Evolutionary conservation across 2,797 vertebrate species (phyloP), one percentile per base, ranked within the genome.

Genomic region (Sebastiscus albofasciatus): DNA sequence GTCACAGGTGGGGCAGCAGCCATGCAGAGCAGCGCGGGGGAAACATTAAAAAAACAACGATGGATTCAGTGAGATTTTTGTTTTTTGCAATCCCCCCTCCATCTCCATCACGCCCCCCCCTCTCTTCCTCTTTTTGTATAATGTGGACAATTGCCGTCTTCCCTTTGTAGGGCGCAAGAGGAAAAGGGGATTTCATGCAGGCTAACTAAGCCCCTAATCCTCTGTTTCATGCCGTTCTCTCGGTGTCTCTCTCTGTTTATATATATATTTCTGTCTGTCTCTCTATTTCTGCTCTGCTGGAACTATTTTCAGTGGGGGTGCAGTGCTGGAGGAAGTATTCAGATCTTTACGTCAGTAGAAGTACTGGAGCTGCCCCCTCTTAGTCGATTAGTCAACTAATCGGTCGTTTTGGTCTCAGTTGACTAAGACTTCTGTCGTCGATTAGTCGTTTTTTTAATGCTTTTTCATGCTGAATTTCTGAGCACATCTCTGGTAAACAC

Each of bases 181-280:
- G 93, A 93, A 92, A 94, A 93, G 84, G 90, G 92, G 92, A 94
- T 95, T 95, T 94, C 93, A 94, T 94, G 93, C 90, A 91, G 89
- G 89, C 94, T 92, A 94, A 94, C 92, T 93, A 92, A 95, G 93
- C 93, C 81, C 77, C 92, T 94, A 94, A 95, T 93, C 94, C 91
- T 90, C 89, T 86, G 90, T 93, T 94, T 93, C 89, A 91, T 92
- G 91, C 82, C 69, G 80, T 74, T 90, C 80, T 83, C 73, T 68
- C 70, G 39, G 42, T 75, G 67, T 80, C 76, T 70, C 59, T 46
- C 65, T 49, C 65, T n/a, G 22, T 65, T 29, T n/a, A 65, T 65
- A 39, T 62, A 68, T 78, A 52, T 62, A 12, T 67, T 26, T 67
- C 8, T 55, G 24, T 42, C 16, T 61, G 22, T 69, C 5, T 67